Evolutionary conservation across 2,888 invertebrate species (phyloP), one percentile per base, ranked within the genome.

Genomic region (Cryptus viduatorius): DNA sequence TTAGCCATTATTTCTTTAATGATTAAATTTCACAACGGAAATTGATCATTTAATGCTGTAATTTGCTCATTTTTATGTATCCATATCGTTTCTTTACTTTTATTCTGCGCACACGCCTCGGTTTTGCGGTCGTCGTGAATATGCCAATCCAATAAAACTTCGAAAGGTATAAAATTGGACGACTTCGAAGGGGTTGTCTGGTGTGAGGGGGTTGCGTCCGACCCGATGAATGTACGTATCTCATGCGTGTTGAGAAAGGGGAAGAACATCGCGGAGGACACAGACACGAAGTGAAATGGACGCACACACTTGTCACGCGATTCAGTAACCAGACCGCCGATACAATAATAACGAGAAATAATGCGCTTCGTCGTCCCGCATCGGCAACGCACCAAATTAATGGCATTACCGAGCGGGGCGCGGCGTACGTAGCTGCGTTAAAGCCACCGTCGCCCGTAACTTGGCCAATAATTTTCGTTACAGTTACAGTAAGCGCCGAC

Each of bases 291-390:
- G 65, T 88, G 87, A 85, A 65, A 90, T 86, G 88, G 86, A 88
- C 88, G 64, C 88, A 84, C 42, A 80, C 79, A 91, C 90, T 91
- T 91, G 92, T 93, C 93, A 93, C 93, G 93, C 93, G 91, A 93
- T 90, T 91, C 88, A 37, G 59, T 68, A 85, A 81, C 84, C 79
- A 83, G 79, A 82, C 64, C 78, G 59, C 59, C 82, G 64, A 86
- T 80, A 90, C 90, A 92, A 92, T 92, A 91, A 92, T 91, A 90
- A 84, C 65, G 79, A 81, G 84, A 87, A 89, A 90, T 91, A 90
- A 91, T 90, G 89, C 90, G 89, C 87, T 87, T 85, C 78, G 86
- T 83, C 82, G 86, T 88, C 83, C 86, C 88, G 89, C 89, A 89
- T 88, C 88, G 88, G 81, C 85, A 86, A 84, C 79, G 79, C 76